Conservation (phyloP, 2,888 invertebrate genomes). For the Tetranychus piercei region DNA sequence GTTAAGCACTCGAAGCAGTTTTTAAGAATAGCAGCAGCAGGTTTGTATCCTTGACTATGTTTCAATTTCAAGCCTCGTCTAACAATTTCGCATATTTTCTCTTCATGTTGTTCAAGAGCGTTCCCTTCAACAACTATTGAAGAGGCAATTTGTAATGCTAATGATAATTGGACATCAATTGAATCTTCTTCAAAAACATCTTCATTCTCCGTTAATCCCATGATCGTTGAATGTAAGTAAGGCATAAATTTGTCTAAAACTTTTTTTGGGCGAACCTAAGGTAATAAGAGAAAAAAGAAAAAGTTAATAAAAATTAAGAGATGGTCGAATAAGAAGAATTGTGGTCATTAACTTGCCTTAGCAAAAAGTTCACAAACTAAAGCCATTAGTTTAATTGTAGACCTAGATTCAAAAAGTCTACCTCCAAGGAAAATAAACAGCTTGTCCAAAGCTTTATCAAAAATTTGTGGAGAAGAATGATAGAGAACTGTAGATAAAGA, state of each 20-base stretch:
- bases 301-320: slow-evolving; percentile 30
- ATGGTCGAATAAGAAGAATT: neutral
- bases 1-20: slow-evolving; percentile 43
- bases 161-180: slow-evolving; percentile 55
- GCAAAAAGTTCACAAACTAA: slow-evolving; percentile 45
- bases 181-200: slow-evolving; percentile 53
- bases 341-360: slow-evolving; percentile 26
- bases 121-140: slow-evolving; percentile 46
- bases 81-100: slow-evolving; percentile 46
- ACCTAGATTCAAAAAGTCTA: slow-evolving; percentile 59
- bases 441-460: slow-evolving; percentile 50
- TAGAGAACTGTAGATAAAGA: slow-evolving; percentile 49
- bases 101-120: slow-evolving; percentile 44
- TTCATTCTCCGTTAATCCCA: slow-evolving; percentile 41
- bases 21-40: slow-evolving; percentile 45
- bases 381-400: slow-evolving; percentile 58
- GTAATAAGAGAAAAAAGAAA: neutral
- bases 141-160: slow-evolving; percentile 53
- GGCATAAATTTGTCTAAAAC: slow-evolving; percentile 55
- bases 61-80: slow-evolving; percentile 44
- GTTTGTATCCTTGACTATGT: slow-evolving; percentile 33
- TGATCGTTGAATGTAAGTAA: slow-evolving; percentile 47
- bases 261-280: slow-evolving; percentile 43
- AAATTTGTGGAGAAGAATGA: slow-evolving; percentile 50
- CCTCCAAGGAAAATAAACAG: slow-evolving; percentile 50